These are phyloP conservation scores for Gnatocerus cornutus DNA, from an alignment of 2,888 invertebrate genomes.

Conservation along the genomic window DNA sequence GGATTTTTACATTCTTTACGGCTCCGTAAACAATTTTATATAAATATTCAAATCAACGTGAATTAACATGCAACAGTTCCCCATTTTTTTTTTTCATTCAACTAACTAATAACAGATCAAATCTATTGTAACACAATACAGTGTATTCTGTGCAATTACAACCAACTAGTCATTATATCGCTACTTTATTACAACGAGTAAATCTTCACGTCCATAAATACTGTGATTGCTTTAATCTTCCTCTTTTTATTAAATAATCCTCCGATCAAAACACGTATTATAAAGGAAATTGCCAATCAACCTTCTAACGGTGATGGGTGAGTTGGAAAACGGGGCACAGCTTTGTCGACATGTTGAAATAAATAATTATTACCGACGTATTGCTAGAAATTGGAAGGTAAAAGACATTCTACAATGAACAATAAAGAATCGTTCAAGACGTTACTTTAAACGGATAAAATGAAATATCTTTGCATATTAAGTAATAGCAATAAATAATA, in stretches of 20 bases:
- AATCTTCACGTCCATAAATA: slow-evolving; percentile 3
- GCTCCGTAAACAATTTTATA: slow-evolving; percentile 46
- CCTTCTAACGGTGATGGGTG: slow-evolving; percentile 28
- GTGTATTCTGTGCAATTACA: slow-evolving; percentile 1
- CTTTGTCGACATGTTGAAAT: slow-evolving; percentile 18
- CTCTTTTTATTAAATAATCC: slow-evolving; percentile 9
- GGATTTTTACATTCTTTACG: slow-evolving; percentile 46
- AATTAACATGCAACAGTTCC: too few species aligned
- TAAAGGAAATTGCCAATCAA: slow-evolving; percentile 36
- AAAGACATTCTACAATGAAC: too few species aligned
- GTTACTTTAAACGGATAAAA: too few species aligned
- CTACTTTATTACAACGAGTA: slow-evolving; percentile 6
- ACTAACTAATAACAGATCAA: background rate
- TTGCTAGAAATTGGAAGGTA: background rate
- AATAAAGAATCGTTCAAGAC: too few species aligned
- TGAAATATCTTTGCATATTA: too few species aligned
- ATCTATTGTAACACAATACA: too few species aligned
- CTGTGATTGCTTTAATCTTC: slow-evolving; percentile 15
- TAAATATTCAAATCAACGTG: slow-evolving; percentile 43
- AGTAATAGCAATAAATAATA: too few species aligned
- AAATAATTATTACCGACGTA: slow-evolving; percentile 5
- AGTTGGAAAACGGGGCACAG: slow-evolving; percentile 14
- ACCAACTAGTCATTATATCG: background rate
- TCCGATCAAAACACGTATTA: slow-evolving; percentile 1
- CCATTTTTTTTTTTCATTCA: slow-evolving; percentile 22